Evolutionary conservation across 2,113 vertebrate species (phyloP).

Genomic region (Xenopus tropicalis): DNA sequence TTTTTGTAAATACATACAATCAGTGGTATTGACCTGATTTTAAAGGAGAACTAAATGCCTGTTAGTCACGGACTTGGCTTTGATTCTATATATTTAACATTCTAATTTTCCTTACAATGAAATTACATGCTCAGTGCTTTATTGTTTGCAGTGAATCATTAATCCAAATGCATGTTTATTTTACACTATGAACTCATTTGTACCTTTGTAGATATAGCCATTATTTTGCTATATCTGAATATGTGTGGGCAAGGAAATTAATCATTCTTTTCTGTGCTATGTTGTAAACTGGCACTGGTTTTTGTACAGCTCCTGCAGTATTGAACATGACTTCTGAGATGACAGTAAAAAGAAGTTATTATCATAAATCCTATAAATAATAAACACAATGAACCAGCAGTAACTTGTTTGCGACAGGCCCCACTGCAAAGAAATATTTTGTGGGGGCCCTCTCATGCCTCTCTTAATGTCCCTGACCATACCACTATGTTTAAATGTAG

Average conservation of each 20-base stretch:
- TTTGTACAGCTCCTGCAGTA: neutral
- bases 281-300: neutral
- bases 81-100: conserved; percentile 18
- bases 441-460: too few relatives aligned
- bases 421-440: too few relatives aligned
- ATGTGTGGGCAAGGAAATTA: neutral
- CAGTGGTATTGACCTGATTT: conserved; percentile 23
- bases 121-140: conserved; percentile 9
- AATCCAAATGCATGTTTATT: conserved; percentile 27
- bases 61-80: conserved; percentile 26
- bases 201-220: conserved; percentile 19
- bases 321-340: neutral
- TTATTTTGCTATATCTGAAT: conserved; percentile 2
- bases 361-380: too few relatives aligned
- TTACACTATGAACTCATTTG: conserved; percentile 16
- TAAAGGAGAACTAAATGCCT: conserved; percentile 20
- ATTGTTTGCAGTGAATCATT: conserved; percentile 20
- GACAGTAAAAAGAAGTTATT: neutral
- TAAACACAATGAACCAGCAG: too few relatives aligned
- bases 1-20: conserved; percentile 35
- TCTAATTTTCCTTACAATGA: conserved; percentile 9
- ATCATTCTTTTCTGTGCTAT: conserved; percentile 3
- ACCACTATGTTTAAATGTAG: too few relatives aligned
- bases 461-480: too few relatives aligned
- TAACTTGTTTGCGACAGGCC: too few relatives aligned